These are phyloP conservation scores for Apocheima hispidaria DNA, from an alignment of 2,888 invertebrate species.

Conservation along the genomic window DNA sequence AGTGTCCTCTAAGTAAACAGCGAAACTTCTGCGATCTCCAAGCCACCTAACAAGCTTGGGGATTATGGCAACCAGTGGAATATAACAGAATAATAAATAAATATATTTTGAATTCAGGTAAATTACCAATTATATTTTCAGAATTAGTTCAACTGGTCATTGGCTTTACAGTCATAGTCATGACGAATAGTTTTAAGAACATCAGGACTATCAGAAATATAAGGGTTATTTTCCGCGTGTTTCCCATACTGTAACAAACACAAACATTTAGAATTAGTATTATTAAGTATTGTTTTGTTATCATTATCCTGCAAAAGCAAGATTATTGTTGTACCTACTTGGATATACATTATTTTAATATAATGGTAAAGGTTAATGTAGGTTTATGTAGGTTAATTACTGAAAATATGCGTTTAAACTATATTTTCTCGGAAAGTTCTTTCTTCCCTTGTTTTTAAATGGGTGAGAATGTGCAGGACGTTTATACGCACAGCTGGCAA, in stretches of 20 bases:
- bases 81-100: not conserved
- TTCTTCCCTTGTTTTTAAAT: too few relatives aligned
- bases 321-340: not conserved
- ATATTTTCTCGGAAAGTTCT: too few relatives aligned
- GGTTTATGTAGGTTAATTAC: too few relatives aligned
- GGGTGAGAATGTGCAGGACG: too few relatives aligned
- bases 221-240: constrained; percentile 12
- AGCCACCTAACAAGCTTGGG: too few relatives aligned
- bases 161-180: not conserved
- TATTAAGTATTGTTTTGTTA: not conserved
- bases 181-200: constrained; percentile 9
- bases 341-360: too few relatives aligned
- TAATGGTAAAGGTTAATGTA: too few relatives aligned
- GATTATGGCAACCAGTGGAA: too few relatives aligned
- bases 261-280: not conserved
- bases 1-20: too few relatives aligned
- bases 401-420: too few relatives aligned
- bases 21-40: too few relatives aligned
- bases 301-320: constrained; percentile 8
- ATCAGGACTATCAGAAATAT: not conserved
- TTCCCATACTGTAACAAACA: constrained; percentile 3
- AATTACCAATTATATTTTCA: not conserved
- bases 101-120: not conserved
- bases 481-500: too few relatives aligned
- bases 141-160: not conserved